Conservation (phyloP, 2,888 invertebrate species). For the Zaprionus lineosus region DNA sequence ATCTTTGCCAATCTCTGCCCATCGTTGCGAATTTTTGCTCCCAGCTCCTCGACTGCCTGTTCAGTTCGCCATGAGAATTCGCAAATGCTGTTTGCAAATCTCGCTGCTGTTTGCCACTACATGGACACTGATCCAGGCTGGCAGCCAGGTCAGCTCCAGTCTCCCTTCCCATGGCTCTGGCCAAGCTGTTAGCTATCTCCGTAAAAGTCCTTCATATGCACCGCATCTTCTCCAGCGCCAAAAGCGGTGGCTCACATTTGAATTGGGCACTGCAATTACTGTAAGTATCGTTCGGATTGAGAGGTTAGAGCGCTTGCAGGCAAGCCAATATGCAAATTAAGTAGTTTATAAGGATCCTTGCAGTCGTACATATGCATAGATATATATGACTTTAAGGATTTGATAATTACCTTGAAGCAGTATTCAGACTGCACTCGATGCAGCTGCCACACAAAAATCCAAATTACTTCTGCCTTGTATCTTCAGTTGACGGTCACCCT, state of each 20-base stretch:
- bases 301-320: not conserved
- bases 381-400: no score
- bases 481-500: slow-evolving; percentile 60
- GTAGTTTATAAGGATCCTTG: no score
- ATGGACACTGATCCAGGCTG: slow-evolving; percentile 15
- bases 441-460: no score
- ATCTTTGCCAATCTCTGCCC: slow-evolving; percentile 8
- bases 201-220: slow-evolving; percentile 27
- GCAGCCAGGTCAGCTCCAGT: slow-evolving; percentile 1
- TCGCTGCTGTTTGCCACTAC: slow-evolving; percentile 1
- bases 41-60: not conserved
- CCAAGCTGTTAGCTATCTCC: slow-evolving; percentile 45
- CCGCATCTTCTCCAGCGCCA: slow-evolving; percentile 56
- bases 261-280: slow-evolving; percentile 68
- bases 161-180: slow-evolving; percentile 14
- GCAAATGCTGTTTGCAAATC: slow-evolving; percentile 10
- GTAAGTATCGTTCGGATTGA: no score
- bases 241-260: slow-evolving; percentile 78
- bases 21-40: not conserved
- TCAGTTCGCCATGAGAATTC: slow-evolving; percentile 35
- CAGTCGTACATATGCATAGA: no score
- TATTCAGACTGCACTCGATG: no score
- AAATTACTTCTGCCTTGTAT: not conserved
- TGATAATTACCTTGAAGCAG: no score
- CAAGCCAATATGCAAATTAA: no score